Conservation (phyloP, 2,888 invertebrate species). For the Perizoma flavofasciatum region DNA sequence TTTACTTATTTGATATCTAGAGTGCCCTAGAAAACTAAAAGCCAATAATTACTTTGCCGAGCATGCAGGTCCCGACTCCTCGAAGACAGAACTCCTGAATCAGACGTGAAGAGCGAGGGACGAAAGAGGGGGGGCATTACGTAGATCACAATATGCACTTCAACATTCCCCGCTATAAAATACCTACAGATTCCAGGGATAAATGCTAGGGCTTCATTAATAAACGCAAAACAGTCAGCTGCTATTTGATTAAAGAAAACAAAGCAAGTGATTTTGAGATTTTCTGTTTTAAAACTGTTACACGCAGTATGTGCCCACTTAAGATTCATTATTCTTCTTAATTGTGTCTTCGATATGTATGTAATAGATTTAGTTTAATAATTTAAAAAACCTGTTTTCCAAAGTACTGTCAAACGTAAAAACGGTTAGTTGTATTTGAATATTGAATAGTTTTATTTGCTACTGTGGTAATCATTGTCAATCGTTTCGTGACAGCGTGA, state of each 20-base stretch:
- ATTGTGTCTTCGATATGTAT: too few species aligned
- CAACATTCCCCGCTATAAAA: constrained; percentile 72
- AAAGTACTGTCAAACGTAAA: background rate
- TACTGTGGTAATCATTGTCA: too few species aligned
- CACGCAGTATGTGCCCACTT: too few species aligned
- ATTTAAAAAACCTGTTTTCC: background rate
- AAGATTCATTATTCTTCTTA: too few species aligned
- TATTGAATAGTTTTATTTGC: too few species aligned
- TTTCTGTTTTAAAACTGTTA: background rate
- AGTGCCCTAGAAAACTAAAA: constrained; percentile 31
- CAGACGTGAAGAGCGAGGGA: constrained; percentile 74
- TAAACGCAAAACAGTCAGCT: constrained; percentile 38
- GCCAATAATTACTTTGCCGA: constrained; percentile 36
- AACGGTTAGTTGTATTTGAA: background rate
- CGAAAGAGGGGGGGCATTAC: constrained; percentile 56
- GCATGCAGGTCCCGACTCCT: constrained; percentile 55
- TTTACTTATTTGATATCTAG: constrained; percentile 16
- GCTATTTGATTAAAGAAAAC: constrained; percentile 6
- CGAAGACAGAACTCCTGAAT: constrained; percentile 71
- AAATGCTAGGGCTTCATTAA: constrained; percentile 60
- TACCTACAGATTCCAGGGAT: constrained; percentile 68
- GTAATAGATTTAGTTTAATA: background rate
- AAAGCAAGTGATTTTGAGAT: background rate
- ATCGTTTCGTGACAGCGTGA: too few species aligned
- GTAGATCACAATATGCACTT: constrained; percentile 84